These are phyloP conservation scores for Parazoanthus darwini DNA, from an alignment of 92 coral and sea anemone species.

Conservation along the genomic window DNA sequence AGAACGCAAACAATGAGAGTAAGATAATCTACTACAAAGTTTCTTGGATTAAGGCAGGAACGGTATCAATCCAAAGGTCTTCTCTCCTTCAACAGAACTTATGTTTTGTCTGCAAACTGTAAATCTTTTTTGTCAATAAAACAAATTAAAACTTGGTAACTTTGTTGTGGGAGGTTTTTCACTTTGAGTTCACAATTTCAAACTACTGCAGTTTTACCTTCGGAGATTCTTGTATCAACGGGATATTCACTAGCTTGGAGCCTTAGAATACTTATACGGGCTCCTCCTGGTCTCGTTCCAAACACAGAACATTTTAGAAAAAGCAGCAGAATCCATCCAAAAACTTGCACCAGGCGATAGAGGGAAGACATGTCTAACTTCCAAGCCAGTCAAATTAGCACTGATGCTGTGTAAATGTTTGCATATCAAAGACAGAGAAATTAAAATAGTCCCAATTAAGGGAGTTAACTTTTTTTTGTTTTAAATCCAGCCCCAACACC, in stretches of 20 bases:
- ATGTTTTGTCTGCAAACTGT: not conserved
- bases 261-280: slow-evolving; percentile 20
- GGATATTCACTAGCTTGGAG: slow-evolving; percentile 8
- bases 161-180: slow-evolving; percentile 10
- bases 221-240: not conserved
- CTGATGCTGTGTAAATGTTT: slow-evolving; percentile 35
- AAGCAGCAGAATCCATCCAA: not conserved
- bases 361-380: slow-evolving; percentile 13
- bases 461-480: slow-evolving; percentile 32
- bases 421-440: slow-evolving; percentile 28
- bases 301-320: not conserved
- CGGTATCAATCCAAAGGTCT: not conserved
- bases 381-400: not conserved
- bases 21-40: not conserved
- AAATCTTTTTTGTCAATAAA: slow-evolving; percentile 30
- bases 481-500: slow-evolving; percentile 32
- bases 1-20: not conserved
- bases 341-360: not conserved
- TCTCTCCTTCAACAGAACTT: not conserved
- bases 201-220: slow-evolving; percentile 23
- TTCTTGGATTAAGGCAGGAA: not conserved
- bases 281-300: not conserved
- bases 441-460: slow-evolving; percentile 36
- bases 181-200: slow-evolving; percentile 9
- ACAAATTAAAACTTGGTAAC: not conserved